Base-by-base conservation (phyloP, 2,888 invertebrate species). In the Synergus japonicus region DNA sequence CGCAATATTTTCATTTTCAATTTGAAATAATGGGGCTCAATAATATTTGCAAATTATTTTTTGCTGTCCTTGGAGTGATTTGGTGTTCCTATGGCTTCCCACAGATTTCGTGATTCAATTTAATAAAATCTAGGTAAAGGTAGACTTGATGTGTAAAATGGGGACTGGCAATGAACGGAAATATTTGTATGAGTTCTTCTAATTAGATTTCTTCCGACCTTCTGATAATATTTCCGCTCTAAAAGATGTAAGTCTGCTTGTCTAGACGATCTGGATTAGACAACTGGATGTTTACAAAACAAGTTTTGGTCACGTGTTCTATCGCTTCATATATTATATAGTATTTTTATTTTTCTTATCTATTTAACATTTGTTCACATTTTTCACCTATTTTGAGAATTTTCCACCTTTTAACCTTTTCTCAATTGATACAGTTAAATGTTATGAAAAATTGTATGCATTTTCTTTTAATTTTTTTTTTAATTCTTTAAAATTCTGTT, bases 201-300 rank as follows among this genome's bases (percentile, higher is more conserved):
- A 73, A 73, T 73, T n/a, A 73, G 37, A 73, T 73, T 69, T 49
- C 15, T 46, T 46, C 15, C 18, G 69, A 46, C 69, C 69, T 69
- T 69, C 22, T 29, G 18, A 18, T 58, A 18, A 18, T 58, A 69
- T 29, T 73, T 73, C 54, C 73, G 37, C n/a, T 73, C 37, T 54
- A 54, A 73, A 73, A 73, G 54, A 73, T 73, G 12, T 37, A 22
- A 37, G n/a, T 49, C 9, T 15, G 37, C 37, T 73, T 73, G 54
- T 73, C 73, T 73, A 67, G 67, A 49, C 73, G 10, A 15, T 15
- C 37, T 9, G 43, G 66, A 54, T 37, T 37, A 37, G 4, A 37
- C 18, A 22, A 29, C 10, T 63, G 5, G 22, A 13, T 63, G 22
- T 60, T 4, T 60, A 60, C 9, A 0, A 54, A 22, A 12, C 7